Evolutionary conservation across 2,888 invertebrate species (phyloP).

Genomic region (Homarus gammarus): DNA sequence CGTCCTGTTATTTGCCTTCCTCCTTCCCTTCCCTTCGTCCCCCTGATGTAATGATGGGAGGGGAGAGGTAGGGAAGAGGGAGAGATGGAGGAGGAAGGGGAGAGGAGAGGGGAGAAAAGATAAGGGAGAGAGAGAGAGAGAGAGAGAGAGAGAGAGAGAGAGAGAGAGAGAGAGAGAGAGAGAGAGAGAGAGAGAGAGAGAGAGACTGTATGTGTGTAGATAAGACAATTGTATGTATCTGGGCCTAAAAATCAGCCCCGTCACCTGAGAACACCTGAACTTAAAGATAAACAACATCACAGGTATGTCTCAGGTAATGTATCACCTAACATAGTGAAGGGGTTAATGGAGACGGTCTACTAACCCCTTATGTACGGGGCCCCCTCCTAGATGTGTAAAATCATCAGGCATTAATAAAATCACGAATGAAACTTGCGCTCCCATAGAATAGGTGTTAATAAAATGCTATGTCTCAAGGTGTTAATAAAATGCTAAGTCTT

Average conservation of each 20-base stretch:
- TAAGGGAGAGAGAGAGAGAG: neutral
- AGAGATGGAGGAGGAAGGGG: neutral
- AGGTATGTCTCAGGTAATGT: too few species aligned
- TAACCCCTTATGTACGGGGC: too few species aligned
- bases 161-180: neutral
- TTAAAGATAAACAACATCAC: too few species aligned
- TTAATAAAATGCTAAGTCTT: too few species aligned
- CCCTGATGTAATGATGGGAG: neutral
- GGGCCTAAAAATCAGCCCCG: neutral
- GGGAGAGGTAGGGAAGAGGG: neutral
- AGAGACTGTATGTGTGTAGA: neutral
- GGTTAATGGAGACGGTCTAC: too few species aligned
- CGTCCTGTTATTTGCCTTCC: neutral
- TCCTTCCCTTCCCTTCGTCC: neutral
- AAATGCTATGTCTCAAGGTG: too few species aligned
- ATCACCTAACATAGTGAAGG: too few species aligned
- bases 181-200: neutral
- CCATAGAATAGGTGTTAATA: too few species aligned
- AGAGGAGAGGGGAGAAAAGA: slow-evolving; percentile 5
- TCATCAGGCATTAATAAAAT: too few species aligned
- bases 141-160: neutral
- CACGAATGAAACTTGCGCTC: too few species aligned
- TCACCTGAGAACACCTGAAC: too few species aligned
- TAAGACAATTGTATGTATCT: neutral
- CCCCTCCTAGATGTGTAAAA: too few species aligned